Conservation (phyloP, 2,888 invertebrate species). For the Xylota sylvarum region DNA sequence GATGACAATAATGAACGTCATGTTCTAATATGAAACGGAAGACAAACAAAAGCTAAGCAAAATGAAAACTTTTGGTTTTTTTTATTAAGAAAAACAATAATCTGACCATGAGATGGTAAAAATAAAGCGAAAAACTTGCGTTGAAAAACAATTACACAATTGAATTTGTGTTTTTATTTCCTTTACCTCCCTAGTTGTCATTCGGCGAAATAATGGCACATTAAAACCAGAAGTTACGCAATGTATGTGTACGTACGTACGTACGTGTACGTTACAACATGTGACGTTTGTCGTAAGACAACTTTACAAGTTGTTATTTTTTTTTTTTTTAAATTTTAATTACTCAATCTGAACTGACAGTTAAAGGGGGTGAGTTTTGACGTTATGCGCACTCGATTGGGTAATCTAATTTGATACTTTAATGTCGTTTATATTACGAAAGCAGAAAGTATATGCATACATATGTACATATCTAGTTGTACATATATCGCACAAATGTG, state of each 20-base stretch:
- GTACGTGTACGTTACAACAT: neutral
- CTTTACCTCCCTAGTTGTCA: constrained; percentile 2
- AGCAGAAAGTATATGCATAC: neutral
- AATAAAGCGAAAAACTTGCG: constrained; percentile 16
- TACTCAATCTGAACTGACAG: constrained; percentile 56
- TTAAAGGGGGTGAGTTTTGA: constrained; percentile 57
- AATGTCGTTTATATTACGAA: neutral
- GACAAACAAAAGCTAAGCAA: constrained; percentile 2
- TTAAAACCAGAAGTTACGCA: constrained; percentile 36
- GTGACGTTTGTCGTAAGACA: constrained; percentile 35
- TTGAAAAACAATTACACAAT: constrained; percentile 45
- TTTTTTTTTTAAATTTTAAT: constrained; percentile 40
- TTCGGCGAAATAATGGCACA: constrained; percentile 10
- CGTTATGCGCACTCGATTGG: constrained; percentile 39
- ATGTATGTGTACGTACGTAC: constrained; percentile 20
- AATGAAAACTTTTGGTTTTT: too few relatives aligned
- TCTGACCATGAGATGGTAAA: constrained; percentile 25
- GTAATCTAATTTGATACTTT: constrained; percentile 51
- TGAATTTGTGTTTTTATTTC: constrained; percentile 44
- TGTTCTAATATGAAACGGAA: neutral
- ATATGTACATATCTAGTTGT: neutral
- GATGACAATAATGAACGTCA: too few relatives aligned
- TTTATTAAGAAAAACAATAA: constrained; percentile 13
- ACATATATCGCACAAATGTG: constrained; percentile 16
- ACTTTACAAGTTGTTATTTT: neutral